Evolutionary conservation across 2,888 invertebrate species (phyloP).

Genomic region (Philopedon plagiatum): DNA sequence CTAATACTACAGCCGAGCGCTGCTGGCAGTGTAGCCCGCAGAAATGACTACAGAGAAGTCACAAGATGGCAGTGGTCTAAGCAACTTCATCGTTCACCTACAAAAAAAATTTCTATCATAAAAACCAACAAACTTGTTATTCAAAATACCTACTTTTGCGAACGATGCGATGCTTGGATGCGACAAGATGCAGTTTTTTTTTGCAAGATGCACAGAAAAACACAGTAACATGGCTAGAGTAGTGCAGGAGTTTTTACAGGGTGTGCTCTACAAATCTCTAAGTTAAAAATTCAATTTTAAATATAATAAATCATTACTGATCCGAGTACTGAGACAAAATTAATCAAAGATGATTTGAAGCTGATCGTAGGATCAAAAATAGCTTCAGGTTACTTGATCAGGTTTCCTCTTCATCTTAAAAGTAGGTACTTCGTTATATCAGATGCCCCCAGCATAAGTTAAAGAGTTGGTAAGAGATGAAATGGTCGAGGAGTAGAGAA

Average conservation of each 20-base stretch:
- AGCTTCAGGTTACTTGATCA: no score
- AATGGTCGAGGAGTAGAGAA: no score
- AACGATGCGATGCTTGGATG: conserved; percentile 38
- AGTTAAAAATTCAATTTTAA: background rate
- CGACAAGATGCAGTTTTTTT: conserved; percentile 38
- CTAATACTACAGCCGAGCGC: background rate
- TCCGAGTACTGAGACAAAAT: no score
- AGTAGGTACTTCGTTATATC: no score
- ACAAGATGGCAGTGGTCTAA: conserved; percentile 27
- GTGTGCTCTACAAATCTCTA: conserved; percentile 15
- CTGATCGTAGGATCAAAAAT: no score
- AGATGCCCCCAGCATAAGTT: no score
- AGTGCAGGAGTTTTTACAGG: conserved; percentile 3
- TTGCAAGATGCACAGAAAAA: conserved; percentile 46
- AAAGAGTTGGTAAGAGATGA: no score
- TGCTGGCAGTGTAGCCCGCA: background rate
- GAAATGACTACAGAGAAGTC: conserved; percentile 20
- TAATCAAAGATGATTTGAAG: no score
- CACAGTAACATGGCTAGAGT: conserved; percentile 24
- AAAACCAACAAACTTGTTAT: background rate
- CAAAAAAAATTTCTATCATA: conserved; percentile 32
- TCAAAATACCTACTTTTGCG: conserved; percentile 30
- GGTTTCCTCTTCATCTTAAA: no score
- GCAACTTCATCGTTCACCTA: conserved; percentile 34
- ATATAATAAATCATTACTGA: background rate